These are phyloP conservation scores for Diplodus puntazzo DNA, from an alignment of 2,797 vertebrate species.

Conservation along the genomic window DNA sequence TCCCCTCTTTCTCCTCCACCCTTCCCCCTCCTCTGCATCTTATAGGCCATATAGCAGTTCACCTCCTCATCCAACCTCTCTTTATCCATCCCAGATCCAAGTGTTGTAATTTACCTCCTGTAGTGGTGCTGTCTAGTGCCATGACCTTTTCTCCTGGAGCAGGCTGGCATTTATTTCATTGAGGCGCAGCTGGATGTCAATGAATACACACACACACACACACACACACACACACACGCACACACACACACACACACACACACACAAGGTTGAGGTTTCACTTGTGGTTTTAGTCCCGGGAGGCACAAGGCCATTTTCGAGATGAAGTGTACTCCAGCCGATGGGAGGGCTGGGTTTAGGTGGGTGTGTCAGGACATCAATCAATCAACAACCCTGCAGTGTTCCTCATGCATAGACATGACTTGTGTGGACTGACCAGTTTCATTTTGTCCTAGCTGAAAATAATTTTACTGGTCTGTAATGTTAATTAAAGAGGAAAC, in stretches of 20 bases:
- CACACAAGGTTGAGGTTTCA: constrained; percentile 50
- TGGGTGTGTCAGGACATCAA: constrained; percentile 38
- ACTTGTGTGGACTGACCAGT: background rate
- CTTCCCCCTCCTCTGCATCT: background rate
- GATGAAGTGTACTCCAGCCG: constrained; percentile 27
- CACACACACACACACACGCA: constrained; percentile 12
- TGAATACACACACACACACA: constrained; percentile 30
- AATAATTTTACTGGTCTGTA: background rate
- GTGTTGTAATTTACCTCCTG: constrained; percentile 51
- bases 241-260: too few relatives aligned
- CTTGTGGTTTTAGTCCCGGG: background rate
- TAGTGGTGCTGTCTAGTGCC: constrained; percentile 32
- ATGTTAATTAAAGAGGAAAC: background rate
- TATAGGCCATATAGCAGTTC: background rate
- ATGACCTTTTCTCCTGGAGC: constrained; percentile 72
- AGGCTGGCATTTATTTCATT: constrained; percentile 54
- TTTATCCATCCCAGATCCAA: constrained; percentile 27
- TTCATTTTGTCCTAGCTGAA: background rate
- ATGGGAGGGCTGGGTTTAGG: constrained; percentile 3
- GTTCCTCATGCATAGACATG: constrained; percentile 30
- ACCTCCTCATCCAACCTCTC: background rate
- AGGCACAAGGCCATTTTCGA: constrained; percentile 19
- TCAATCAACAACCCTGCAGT: constrained; percentile 22
- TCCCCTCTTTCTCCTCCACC: background rate
- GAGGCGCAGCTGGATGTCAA: constrained; percentile 48